A percentile compares a stretch with the other conserved stretches of the same genome.
Evolutionary conservation across 2,113 vertebrate genomes (phyloP).

Genomic region (Albula goreensis): DNA sequence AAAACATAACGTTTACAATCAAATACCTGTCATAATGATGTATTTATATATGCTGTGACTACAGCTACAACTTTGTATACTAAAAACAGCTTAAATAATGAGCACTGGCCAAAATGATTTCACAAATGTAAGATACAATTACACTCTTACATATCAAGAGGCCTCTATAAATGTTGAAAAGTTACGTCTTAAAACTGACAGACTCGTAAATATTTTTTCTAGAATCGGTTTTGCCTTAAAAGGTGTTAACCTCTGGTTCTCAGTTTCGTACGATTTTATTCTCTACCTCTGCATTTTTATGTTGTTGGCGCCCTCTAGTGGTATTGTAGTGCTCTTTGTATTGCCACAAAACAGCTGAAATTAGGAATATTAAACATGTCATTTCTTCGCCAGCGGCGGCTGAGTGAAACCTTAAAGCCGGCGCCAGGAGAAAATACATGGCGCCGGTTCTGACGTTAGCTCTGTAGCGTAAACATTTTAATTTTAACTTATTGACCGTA

Average conservation of each 20-base stretch:
- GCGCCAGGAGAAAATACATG: not conserved
- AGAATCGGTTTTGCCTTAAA: not conserved
- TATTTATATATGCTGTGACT: not conserved
- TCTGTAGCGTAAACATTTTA: too few relatives aligned
- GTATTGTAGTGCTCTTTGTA: not conserved
- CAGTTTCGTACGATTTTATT: not conserved
- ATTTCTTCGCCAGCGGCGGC: not conserved
- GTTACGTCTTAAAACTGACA: not conserved
- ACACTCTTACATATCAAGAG: not conserved
- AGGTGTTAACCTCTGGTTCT: not conserved
- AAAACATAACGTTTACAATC: not conserved
- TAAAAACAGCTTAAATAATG: too few relatives aligned
- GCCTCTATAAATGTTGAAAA: not conserved
- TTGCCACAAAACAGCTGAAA: conserved; percentile 27
- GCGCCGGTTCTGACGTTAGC: too few relatives aligned
- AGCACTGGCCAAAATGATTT: too few relatives aligned
- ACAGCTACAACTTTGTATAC: not conserved
- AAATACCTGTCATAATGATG: not conserved
- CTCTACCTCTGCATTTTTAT: not conserved
- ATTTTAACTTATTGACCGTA: too few relatives aligned
- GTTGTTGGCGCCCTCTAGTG: conserved; percentile 35
- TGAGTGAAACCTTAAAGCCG: not conserved
- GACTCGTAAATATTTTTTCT: not conserved
- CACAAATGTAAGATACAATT: too few relatives aligned
- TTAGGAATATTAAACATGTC: not conserved